phyloP scores from a whole-genome alignment of 2,113 vertebrate genomes.

The Cephalopterus ornatus region DNA sequence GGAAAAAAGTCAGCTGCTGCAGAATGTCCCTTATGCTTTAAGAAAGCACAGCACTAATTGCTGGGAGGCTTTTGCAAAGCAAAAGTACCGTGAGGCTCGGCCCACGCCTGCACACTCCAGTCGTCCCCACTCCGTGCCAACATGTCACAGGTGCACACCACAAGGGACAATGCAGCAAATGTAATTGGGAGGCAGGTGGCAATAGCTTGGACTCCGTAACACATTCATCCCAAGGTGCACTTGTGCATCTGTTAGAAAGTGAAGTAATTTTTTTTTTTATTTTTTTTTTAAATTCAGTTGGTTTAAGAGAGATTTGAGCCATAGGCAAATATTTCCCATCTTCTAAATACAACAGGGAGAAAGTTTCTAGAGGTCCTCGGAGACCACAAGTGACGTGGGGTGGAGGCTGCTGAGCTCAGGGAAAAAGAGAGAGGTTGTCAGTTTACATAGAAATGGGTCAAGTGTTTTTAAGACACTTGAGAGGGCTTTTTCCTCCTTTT shows the following conservation, averaged over 20 bases:
- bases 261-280: background rate
- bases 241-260: conserved; percentile 55
- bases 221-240: conserved; percentile 53
- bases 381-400: accelerated
- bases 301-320: background rate
- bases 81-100: background rate
- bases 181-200: conserved; percentile 68
- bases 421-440: background rate
- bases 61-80: conserved; percentile 37
- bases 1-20: background rate
- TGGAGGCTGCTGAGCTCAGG: background rate
- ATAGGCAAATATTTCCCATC: background rate
- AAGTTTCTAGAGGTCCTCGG: background rate
- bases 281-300: background rate
- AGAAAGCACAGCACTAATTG: background rate
- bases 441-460: background rate
- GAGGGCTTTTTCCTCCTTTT: background rate
- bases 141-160: conserved; percentile 66
- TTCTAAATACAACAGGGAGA: background rate
- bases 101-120: conserved; percentile 34
- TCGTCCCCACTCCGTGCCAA: conserved; percentile 1
- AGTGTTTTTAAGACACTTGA: conserved; percentile 31
- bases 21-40: background rate
- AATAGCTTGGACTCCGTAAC: conserved; percentile 24
- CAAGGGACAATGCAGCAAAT: conserved; percentile 63